Base-by-base conservation (phyloP, 1,140 invertebrate genomes). In the Drosophila subobscura region DNA sequence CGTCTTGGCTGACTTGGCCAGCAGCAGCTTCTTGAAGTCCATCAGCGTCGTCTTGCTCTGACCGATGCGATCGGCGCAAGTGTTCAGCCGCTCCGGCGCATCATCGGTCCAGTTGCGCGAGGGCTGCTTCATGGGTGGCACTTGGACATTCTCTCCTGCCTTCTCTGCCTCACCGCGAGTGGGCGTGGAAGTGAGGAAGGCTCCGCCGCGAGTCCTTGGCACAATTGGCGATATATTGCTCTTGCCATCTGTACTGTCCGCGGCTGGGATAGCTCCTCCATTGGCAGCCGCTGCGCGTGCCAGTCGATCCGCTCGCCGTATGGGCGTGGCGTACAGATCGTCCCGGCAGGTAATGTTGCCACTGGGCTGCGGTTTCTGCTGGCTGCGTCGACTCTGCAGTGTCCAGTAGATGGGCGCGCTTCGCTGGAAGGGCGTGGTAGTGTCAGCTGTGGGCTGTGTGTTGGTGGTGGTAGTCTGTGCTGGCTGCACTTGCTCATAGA, bases 21-120 rank as follows among this genome's bases (percentile, higher is more conserved):
- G 92, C 2, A 97, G 92, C 10, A 97, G 91, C 77, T 95, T 94
- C 90, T 97, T 97, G 83, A 97, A 97, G 90, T 97, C 96, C 77
- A 96, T 91, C 56, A 95, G 92, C 1, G 95, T 95, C 4, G 95
- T 96, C 75, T 95, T 93, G 23, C 93, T 93, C n/a, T 93, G 92
- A 63, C 92, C 94, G 75, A 93, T 92, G 56, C 93, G 92, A 90
- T 94, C 93, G 3, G 93, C 92, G 58, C 93, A 94, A 23, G 93
- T 93, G 42, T 92, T 93, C 57, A 93, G 92, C 58, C 92, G 92
- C 88, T 93, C 94, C 77, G 93, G 93, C 61, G 93, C 92, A 33
- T 93, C 76, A 8, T 89, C 90, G 41, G 33, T 76, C 89, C 86
- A 91, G 42, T 90, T 90, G 12, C 71, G 71, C 8, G 79, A 46